phyloP scores from a whole-genome alignment of 2,113 vertebrate species.

The Phocoena sinus region DNA sequence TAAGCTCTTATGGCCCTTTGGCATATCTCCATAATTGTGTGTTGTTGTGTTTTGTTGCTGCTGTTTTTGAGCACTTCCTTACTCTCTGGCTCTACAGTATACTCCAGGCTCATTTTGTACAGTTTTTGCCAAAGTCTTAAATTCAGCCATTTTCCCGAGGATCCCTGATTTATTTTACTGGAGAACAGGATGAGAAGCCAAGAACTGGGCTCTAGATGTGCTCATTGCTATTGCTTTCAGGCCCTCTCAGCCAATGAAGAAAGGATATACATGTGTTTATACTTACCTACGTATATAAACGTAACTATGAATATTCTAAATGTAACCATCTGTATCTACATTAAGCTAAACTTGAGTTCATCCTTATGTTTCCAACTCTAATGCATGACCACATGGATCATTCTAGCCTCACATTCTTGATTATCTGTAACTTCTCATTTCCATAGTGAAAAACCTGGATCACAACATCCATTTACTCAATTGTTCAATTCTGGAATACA shows the following conservation, averaged over 20 bases:
- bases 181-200: neutral
- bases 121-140: neutral
- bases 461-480: neutral
- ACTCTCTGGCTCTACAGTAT: neutral
- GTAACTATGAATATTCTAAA: neutral
- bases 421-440: neutral
- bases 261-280: neutral
- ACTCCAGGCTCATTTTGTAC: neutral
- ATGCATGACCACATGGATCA: neutral
- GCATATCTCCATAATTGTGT: neutral
- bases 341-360: neutral
- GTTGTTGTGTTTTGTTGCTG: neutral
- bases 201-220: neutral
- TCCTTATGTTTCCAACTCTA: neutral
- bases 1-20: neutral
- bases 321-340: neutral
- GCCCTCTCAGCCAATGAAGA: neutral
- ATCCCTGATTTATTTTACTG: neutral
- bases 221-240: neutral
- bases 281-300: neutral
- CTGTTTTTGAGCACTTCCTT: neutral
- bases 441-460: neutral
- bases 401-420: neutral
- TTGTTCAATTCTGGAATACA: neutral
- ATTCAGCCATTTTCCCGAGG: neutral